Evolutionary conservation across 2,888 invertebrate species (phyloP).

Genomic region (Reticulitermes lucifugus): DNA sequence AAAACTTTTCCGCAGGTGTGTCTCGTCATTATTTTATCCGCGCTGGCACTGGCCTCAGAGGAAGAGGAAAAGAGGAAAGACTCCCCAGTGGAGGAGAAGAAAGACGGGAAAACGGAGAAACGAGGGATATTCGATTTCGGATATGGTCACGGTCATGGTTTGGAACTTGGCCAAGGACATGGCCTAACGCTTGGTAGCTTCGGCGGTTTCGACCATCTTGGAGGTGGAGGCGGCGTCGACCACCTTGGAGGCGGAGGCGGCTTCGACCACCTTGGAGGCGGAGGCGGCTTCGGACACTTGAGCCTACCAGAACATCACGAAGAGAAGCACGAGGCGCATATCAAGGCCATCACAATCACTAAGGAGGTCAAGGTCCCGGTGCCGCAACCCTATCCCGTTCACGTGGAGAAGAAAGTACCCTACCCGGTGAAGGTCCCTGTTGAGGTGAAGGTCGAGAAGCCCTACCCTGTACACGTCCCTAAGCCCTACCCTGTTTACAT

Average conservation of each 20-base stretch:
- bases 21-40: not conserved
- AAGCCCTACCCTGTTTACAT: conserved; percentile 51
- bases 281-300: not conserved
- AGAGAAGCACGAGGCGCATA: conserved; percentile 27
- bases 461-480: conserved; percentile 56
- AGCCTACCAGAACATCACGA: conserved; percentile 29
- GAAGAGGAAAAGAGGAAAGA: not conserved
- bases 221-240: not conserved
- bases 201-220: not conserved
- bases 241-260: not conserved
- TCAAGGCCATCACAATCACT: conserved; percentile 48
- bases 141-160: not conserved
- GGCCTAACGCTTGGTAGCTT: not conserved
- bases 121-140: conserved; percentile 9
- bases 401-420: conserved; percentile 59
- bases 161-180: not conserved
- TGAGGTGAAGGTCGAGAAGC: conserved; percentile 53
- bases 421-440: conserved; percentile 56
- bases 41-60: not conserved
- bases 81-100: not conserved
- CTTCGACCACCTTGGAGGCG: not conserved
- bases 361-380: conserved; percentile 53
- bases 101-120: conserved; percentile 37
- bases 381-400: conserved; percentile 61
- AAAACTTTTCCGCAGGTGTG: not conserved